phyloP scores from a whole-genome alignment of 2,113 vertebrate genomes.

The Xiphophorus maculatus region DNA sequence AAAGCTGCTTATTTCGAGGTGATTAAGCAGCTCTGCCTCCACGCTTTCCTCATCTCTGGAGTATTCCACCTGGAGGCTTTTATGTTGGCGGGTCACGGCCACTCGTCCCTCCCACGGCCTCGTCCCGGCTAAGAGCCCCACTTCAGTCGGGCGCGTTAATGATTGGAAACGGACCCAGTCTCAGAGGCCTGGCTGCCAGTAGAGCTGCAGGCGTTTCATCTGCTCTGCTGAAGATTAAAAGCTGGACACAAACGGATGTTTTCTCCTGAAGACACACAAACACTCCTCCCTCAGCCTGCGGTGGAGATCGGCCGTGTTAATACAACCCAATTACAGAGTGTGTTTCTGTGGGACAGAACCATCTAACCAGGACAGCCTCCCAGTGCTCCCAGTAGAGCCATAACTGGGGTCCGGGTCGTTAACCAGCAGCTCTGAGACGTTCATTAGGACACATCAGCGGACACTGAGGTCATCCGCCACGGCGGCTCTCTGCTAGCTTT shows the following conservation, averaged over 20 bases:
- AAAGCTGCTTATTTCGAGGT: background rate
- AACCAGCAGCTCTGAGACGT: constrained; percentile 21
- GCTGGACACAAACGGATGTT: constrained; percentile 41
- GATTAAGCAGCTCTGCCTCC: background rate
- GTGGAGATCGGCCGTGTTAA: constrained; percentile 59
- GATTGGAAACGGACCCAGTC: background rate
- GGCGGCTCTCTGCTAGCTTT: no score
- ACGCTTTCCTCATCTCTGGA: background rate
- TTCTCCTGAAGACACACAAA: constrained; percentile 20
- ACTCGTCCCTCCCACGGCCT: background rate
- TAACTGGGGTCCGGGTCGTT: constrained; percentile 12
- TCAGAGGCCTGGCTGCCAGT: constrained; percentile 26
- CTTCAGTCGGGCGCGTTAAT: background rate
- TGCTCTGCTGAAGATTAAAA: constrained; percentile 48
- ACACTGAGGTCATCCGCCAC: background rate
- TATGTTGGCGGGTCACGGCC: background rate
- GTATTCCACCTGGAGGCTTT: background rate
- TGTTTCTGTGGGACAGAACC: background rate
- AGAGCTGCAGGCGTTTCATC: constrained; percentile 9
- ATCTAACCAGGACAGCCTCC: background rate
- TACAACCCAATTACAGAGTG: constrained; percentile 37
- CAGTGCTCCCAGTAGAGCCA: constrained; percentile 40
- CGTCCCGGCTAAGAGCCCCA: background rate
- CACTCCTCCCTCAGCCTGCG: constrained; percentile 21
- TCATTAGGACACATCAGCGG: constrained; percentile 33